Conservation (phyloP, 1,140 invertebrate species). For the Platyura marginata region DNA sequence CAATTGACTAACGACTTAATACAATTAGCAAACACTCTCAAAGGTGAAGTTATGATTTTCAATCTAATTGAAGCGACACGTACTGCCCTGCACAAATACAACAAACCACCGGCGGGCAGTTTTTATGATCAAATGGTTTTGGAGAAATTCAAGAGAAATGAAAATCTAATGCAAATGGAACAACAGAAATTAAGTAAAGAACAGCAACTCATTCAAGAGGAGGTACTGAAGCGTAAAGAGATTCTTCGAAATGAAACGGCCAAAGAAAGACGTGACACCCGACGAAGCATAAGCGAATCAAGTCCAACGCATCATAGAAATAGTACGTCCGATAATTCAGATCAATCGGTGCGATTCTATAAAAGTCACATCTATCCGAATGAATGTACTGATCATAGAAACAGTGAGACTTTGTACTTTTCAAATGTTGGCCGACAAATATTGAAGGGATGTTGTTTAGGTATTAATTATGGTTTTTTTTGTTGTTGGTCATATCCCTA, state of each 20-base stretch:
- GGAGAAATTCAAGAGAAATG: constrained; percentile 37
- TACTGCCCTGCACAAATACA: constrained; percentile 46
- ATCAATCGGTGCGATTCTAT: constrained; percentile 18
- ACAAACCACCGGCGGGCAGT: constrained; percentile 50
- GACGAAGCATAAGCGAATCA: constrained; percentile 20
- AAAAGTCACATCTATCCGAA: constrained; percentile 14
- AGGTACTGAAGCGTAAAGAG: constrained; percentile 22
- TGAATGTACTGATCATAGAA: constrained; percentile 18
- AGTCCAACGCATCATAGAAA: constrained; percentile 11
- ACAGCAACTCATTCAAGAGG: constrained; percentile 17
- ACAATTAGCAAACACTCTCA: constrained; percentile 29
- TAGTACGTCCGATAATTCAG: constrained; percentile 20
- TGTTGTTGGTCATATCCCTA: not conserved
- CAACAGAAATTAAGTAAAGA: constrained; percentile 25
- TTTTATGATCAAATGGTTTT: constrained; percentile 72
- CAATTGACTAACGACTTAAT: constrained; percentile 35
- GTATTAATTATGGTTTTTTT: constrained; percentile 1
- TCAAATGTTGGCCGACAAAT: constrained; percentile 19
- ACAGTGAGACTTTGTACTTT: constrained; percentile 18
- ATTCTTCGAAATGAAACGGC: constrained; percentile 18
- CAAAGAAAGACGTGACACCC: constrained; percentile 14
- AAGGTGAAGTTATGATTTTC: constrained; percentile 62
- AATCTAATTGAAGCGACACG: constrained; percentile 48
- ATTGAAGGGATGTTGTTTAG: constrained; percentile 16
- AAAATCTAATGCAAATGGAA: constrained; percentile 33